A percentile compares a stretch with the other conserved stretches of the same genome.
These are phyloP conservation scores for Tiphia femorata DNA, from an alignment of 2,888 invertebrate species.

Conservation along the genomic window DNA sequence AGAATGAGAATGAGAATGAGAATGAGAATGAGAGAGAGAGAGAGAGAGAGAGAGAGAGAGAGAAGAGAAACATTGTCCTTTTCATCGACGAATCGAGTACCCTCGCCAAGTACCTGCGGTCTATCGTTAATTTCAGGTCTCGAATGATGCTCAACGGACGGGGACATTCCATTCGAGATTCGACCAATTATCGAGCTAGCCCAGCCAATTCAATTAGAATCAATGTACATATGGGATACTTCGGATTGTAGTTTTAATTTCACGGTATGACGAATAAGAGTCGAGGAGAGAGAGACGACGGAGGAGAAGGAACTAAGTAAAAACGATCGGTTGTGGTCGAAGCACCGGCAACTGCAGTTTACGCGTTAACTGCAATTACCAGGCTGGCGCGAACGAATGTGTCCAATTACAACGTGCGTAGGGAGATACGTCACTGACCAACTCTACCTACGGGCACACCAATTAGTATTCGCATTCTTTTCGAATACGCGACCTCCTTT, in stretches of 20 bases:
- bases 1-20: too few relatives aligned
- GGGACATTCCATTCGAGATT: too few relatives aligned
- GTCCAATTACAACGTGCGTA: conserved; percentile 50
- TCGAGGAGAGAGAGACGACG: not conserved
- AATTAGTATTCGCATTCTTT: conserved; percentile 53
- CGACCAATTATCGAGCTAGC: not conserved
- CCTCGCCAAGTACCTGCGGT: too few relatives aligned
- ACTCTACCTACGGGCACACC: conserved; percentile 28
- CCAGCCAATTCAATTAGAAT: not conserved
- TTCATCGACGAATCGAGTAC: too few relatives aligned
- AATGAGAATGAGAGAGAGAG: not conserved
- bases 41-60: not conserved
- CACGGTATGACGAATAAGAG: not conserved
- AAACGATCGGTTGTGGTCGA: not conserved
- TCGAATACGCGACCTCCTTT: conserved; percentile 39
- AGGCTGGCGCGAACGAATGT: conserved; percentile 48
- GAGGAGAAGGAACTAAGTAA: not conserved
- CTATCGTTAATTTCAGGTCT: too few relatives aligned
- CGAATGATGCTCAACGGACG: too few relatives aligned
- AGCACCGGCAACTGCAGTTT: conserved; percentile 30
- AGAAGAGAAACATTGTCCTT: not conserved
- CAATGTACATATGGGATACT: too few relatives aligned
- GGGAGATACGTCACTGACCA: conserved; percentile 15
- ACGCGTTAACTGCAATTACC: conserved; percentile 53
- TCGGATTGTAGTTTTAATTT: too few relatives aligned